These are phyloP conservation scores for Salminus brasiliensis DNA, from an alignment of 2,113 vertebrate genomes.

Conservation along the genomic window DNA sequence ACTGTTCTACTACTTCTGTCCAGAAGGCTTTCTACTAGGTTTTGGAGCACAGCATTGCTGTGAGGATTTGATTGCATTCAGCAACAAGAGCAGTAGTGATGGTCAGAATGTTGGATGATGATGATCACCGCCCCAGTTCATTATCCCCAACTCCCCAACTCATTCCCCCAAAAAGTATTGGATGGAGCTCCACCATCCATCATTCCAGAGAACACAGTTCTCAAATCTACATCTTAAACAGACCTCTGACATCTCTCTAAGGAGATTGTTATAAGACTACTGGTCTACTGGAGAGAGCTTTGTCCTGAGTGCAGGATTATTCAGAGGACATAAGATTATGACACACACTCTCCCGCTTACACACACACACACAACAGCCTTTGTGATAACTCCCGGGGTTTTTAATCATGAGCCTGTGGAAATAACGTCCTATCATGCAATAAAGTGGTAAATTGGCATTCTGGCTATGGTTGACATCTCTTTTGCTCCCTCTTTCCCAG, in stretches of 20 bases:
- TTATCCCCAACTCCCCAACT: no score
- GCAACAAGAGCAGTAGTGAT: no score
- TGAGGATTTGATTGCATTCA: no score
- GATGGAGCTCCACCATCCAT: no score
- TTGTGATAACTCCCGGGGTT: neutral
- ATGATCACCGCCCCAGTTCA: no score
- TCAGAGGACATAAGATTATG: neutral
- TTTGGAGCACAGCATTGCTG: no score
- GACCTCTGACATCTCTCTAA: neutral
- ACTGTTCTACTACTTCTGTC: no score
- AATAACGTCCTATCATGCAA: neutral
- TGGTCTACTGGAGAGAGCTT: neutral
- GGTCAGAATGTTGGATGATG: no score
- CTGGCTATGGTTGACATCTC: neutral
- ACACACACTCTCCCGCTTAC: neutral
- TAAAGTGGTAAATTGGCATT: constrained; percentile 15
- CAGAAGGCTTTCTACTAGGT: no score
- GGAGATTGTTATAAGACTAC: neutral
- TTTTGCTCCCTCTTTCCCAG: neutral
- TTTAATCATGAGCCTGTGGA: neutral
- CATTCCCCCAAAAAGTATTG: no score
- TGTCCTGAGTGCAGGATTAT: neutral
- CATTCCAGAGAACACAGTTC: no score
- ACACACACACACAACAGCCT: neutral
- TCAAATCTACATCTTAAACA: no score